These are phyloP conservation scores for Diglossa cyanea DNA, from an alignment of 2,797 vertebrate genomes.

Conservation along the genomic window DNA sequence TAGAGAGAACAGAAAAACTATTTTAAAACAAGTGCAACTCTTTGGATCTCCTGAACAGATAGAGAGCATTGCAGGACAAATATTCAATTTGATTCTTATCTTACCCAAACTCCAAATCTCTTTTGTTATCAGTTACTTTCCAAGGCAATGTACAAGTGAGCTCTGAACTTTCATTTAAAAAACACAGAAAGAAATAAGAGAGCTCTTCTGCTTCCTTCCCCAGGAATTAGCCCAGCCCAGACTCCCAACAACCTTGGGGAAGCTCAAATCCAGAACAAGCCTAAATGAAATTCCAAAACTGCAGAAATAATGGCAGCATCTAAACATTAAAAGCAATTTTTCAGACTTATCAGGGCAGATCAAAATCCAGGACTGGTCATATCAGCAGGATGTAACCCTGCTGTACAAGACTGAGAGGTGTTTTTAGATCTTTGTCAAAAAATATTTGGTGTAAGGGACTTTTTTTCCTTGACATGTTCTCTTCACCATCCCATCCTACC, in stretches of 20 bases:
- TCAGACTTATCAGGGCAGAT: neutral
- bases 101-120: conserved; percentile 4
- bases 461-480: neutral
- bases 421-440: neutral
- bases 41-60: neutral
- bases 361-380: neutral
- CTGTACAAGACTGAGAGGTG: neutral
- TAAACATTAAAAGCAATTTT: neutral
- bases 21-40: conserved; percentile 4
- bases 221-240: neutral
- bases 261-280: neutral
- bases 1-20: neutral
- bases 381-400: neutral
- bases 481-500: neutral
- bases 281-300: neutral
- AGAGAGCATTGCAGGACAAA: neutral
- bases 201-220: neutral
- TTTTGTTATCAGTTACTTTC: conserved; percentile 16
- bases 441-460: neutral
- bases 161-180: neutral
- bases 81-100: conserved; percentile 41
- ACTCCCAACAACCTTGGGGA: neutral
- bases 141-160: neutral
- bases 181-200: neutral
- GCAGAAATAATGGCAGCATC: neutral